These are phyloP conservation scores for Cordilura impudica DNA, from an alignment of 2,888 invertebrate genomes.

Conservation along the genomic window DNA sequence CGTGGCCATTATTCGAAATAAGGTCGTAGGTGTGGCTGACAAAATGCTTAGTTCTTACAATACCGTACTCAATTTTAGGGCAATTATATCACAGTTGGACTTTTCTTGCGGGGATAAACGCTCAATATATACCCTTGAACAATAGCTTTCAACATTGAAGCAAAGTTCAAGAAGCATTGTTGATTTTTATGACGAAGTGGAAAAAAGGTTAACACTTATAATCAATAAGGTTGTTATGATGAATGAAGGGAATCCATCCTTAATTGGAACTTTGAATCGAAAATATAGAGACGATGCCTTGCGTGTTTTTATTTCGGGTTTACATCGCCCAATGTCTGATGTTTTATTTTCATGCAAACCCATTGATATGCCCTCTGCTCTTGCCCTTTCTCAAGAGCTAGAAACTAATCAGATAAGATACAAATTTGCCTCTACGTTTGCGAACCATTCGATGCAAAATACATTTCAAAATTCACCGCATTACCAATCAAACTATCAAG, in stretches of 20 bases:
- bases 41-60: constrained; percentile 26
- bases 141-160: constrained; percentile 31
- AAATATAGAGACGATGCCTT: constrained; percentile 45
- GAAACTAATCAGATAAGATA: constrained; percentile 48
- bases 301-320: constrained; percentile 41
- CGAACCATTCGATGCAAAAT: constrained; percentile 25
- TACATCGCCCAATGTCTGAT: constrained; percentile 39
- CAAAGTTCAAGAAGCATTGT: constrained; percentile 22
- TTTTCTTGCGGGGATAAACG: constrained; percentile 36
- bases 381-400: constrained; percentile 12
- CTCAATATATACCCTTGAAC: constrained; percentile 33
- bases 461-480: constrained; percentile 32
- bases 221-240: constrained; percentile 16
- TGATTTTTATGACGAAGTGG: constrained; percentile 29
- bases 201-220: constrained; percentile 17
- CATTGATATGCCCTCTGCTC: constrained; percentile 32
- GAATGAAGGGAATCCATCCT: constrained; percentile 7
- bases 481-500: constrained; percentile 13
- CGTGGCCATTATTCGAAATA: constrained; percentile 27
- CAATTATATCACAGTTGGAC: constrained; percentile 30
- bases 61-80: constrained; percentile 30
- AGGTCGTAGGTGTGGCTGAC: constrained; percentile 17
- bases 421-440: constrained; percentile 44
- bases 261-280: constrained; percentile 23
- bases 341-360: constrained; percentile 41